Conservation (phyloP, 64 coral and sea anemone species). For the Actinia equina region DNA sequence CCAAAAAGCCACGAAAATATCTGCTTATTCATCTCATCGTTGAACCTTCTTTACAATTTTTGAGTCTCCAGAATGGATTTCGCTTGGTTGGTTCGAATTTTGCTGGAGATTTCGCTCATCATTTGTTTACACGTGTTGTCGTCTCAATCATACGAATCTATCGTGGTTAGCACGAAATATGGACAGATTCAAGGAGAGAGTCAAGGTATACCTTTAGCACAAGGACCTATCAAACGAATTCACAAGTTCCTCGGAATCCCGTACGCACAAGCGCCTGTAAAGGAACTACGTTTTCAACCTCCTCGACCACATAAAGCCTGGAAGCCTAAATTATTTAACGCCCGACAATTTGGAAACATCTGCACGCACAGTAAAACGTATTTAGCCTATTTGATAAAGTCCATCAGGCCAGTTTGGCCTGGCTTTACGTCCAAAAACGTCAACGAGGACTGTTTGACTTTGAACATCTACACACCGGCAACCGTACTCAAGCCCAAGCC, state of each 20-base stretch:
- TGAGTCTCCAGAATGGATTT: not conserved
- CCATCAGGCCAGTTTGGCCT: conserved; percentile 52
- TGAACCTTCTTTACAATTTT: not conserved
- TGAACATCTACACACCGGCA: conserved; percentile 71
- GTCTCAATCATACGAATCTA: not conserved
- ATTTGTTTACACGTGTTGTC: conserved; percentile 7
- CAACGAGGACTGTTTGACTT: conserved; percentile 79
- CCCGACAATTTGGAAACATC: conserved; percentile 56
- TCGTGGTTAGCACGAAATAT: conserved; percentile 51
- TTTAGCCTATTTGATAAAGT: conserved; percentile 7
- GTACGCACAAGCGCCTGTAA: conserved; percentile 64
- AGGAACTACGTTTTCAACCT: conserved; percentile 64
- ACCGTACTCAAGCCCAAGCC: not conserved
- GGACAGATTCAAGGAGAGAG: conserved; percentile 52
- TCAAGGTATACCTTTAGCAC: conserved; percentile 5
- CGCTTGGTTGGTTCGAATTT: not conserved
- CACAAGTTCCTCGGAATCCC: conserved; percentile 82
- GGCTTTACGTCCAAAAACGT: conserved; percentile 29
- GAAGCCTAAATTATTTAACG: conserved; percentile 58
- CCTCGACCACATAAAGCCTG: conserved; percentile 47
- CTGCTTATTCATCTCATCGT: not conserved
- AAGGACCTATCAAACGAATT: conserved; percentile 30
- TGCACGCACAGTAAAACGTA: conserved; percentile 24
- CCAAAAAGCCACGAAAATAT: not conserved
- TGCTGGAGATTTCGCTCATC: not conserved